Conservation (phyloP, 2,888 invertebrate genomes). For the Dryobotodes eremita region DNA sequence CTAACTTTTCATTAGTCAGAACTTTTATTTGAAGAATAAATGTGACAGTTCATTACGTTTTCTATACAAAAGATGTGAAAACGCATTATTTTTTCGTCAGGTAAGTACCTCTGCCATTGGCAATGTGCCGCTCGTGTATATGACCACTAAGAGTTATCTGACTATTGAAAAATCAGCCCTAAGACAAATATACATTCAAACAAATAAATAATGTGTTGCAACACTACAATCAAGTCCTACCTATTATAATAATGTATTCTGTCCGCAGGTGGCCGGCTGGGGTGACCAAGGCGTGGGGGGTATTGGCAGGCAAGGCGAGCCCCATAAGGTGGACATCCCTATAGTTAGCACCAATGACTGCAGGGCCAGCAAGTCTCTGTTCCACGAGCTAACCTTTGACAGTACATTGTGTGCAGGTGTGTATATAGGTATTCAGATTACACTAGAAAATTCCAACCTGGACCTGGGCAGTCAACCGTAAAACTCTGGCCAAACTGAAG, state of each 20-base stretch:
- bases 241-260: not conserved
- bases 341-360: slow-evolving; percentile 91
- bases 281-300: slow-evolving; percentile 87
- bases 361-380: slow-evolving; percentile 87
- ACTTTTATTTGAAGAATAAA: not conserved
- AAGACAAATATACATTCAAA: not conserved
- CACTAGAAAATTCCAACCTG: not conserved
- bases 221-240: not conserved
- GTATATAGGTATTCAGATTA: not conserved
- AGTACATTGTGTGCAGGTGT: slow-evolving; percentile 92
- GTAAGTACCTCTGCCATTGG: too few species aligned
- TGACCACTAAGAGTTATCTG: too few species aligned
- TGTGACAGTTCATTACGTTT: not conserved
- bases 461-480: not conserved
- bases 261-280: slow-evolving; percentile 90
- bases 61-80: not conserved
- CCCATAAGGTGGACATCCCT: slow-evolving; percentile 88
- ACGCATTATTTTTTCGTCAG: not conserved
- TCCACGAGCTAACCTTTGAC: slow-evolving; percentile 86
- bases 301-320: slow-evolving; percentile 85
- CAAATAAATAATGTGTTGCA: not conserved
- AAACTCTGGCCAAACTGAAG: not conserved
- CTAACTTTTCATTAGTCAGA: not conserved
- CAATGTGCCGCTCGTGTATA: too few species aligned
- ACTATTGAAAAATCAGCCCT: not conserved